Conservation (phyloP, 2,113 vertebrate species). For the Elanus axillaris region DNA sequence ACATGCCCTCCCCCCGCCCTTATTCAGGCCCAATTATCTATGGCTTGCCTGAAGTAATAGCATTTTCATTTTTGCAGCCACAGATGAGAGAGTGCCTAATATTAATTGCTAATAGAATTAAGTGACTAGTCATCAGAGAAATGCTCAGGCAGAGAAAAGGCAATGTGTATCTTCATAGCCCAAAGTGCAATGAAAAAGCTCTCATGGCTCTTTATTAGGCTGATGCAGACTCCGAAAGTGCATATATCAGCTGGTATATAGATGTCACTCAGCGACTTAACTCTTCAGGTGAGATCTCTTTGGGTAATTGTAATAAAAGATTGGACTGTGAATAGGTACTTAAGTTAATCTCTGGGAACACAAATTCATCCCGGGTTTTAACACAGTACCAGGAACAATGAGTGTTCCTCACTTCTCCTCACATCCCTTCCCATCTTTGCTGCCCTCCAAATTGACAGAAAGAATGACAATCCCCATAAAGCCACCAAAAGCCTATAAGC, state of each 20-base stretch:
- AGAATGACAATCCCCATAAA: neutral
- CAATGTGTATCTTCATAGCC: neutral
- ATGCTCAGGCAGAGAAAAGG: neutral
- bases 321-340: neutral
- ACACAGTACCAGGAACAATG: neutral
- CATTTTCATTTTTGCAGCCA: neutral
- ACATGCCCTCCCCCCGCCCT: fast-evolving
- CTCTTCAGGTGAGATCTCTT: neutral
- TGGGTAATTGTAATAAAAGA: neutral
- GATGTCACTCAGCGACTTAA: neutral
- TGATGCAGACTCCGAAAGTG: neutral
- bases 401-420: neutral
- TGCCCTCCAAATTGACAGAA: neutral
- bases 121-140: neutral
- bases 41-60: neutral
- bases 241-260: neutral
- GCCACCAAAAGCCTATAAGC: neutral
- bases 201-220: neutral
- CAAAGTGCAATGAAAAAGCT: neutral
- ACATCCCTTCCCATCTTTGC: neutral
- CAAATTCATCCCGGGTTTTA: neutral
- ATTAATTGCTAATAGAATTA: neutral
- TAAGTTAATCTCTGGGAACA: neutral
- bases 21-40: neutral
- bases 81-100: neutral